Conservation (phyloP, 2,113 vertebrate genomes). For the Hippocampus mohnikei region DNA sequence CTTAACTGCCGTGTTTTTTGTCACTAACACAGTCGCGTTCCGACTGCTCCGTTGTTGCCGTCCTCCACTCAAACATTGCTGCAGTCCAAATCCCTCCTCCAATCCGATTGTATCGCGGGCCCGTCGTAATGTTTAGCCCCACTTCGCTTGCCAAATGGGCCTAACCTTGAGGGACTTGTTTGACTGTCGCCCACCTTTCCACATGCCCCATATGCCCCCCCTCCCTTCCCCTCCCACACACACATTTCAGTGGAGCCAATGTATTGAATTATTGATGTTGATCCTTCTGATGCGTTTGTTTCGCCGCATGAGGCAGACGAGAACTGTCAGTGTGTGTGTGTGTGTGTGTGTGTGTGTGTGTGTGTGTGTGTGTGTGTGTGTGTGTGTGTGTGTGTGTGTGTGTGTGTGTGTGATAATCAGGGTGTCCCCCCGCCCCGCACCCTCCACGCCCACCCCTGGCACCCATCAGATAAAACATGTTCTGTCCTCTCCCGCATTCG, state of each 20-base stretch:
- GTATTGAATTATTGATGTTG: constrained; percentile 92
- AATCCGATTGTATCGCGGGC: constrained; percentile 69
- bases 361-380: constrained; percentile 30
- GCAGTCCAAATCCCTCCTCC: constrained; percentile 72
- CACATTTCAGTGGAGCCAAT: constrained; percentile 78
- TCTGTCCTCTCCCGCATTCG: constrained; percentile 55
- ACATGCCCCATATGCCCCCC: constrained; percentile 5
- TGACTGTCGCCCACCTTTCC: constrained; percentile 37
- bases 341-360: constrained; percentile 39
- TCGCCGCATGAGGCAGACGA: constrained; percentile 73
- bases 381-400: constrained; percentile 10
- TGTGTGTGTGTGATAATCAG: constrained; percentile 36
- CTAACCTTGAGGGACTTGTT: constrained; percentile 90
- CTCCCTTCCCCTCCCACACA: constrained; percentile 29
- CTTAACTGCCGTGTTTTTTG: too few species aligned
- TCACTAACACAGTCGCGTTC: too few species aligned
- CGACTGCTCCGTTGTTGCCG: too few species aligned
- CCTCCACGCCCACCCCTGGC: background rate
- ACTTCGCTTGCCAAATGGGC: constrained; percentile 84
- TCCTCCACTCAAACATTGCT: constrained; percentile 46
- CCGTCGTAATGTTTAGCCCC: constrained; percentile 81
- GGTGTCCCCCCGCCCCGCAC: background rate
- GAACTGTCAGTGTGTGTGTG: constrained; percentile 61
- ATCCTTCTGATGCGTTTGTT: constrained; percentile 82
- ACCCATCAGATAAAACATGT: constrained; percentile 52